Base-by-base conservation (phyloP, 2,888 invertebrate genomes). In the Volucella zonaria region DNA sequence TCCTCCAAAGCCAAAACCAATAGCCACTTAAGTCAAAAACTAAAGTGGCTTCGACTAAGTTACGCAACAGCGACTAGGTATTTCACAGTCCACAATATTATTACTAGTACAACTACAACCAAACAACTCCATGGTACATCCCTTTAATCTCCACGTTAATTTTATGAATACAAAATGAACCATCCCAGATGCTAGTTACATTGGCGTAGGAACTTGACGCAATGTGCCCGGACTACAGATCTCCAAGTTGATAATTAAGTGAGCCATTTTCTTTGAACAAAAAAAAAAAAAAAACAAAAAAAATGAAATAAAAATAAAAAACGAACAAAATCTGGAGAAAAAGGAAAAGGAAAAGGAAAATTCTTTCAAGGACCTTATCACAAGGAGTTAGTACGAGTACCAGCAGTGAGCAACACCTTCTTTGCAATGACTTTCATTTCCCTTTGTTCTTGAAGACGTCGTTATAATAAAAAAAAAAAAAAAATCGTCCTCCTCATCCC, bases 351-450 rank as follows among this genome's bases (percentile, higher is more conserved):
- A 14, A 18, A 31, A 31, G 12, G 23, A 31, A 23, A 54, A 31
- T 38, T 23, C 31, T 61, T 59, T 68, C 71, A 82, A 82, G 68
- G 74, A 62, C 73, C 74, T 78, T 78, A 74, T 78, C 68, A 68
- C 58, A 75, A 61, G 54, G 66, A 66, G 52, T 47, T 70, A 31
- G 31, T 31, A 31, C 74, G 79, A 79, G 66, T 31, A 31, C 74
- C 82, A 79, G 66, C 70, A 54, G 58, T 15, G 68, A 74, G 56
- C 82, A 74, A 74, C 79, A 83, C 64, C 70, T 70, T 54, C 79
- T 31, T 83, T 43, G 79, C 68, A 75, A 75, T 83, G 82, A 75
- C 58, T 79, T 70, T 54, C 52, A 40, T 70, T 79, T 70, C 18
- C 79, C 75, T 79, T 83, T 83, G 82, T 83, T 75, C 74, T 70